A percentile compares a stretch with the other conserved stretches of the same genome.
These are phyloP conservation scores for Aurelia aurita DNA, from an alignment of 30 jellyfish, hydroid and myxozoan genomes.

Conservation along the genomic window DNA sequence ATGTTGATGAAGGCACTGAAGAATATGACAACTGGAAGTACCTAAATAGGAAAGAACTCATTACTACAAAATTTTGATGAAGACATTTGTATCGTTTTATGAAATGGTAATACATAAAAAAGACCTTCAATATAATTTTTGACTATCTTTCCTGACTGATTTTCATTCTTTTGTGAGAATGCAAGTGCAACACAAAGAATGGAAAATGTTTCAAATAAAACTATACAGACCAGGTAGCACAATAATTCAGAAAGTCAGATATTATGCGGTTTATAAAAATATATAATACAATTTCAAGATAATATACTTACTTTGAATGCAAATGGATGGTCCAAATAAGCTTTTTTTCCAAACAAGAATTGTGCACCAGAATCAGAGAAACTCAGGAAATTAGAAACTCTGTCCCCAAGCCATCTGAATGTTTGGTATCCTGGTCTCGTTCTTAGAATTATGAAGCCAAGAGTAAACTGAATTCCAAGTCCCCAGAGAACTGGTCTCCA, in stretches of 20 bases:
- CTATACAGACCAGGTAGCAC: too few species aligned
- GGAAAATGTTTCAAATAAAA: too few species aligned
- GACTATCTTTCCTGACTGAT: too few species aligned
- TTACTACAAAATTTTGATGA: too few species aligned
- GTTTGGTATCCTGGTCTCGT: constrained; percentile 73
- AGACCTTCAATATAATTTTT: too few species aligned
- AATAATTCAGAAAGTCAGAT: too few species aligned
- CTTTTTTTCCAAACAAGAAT: constrained; percentile 62
- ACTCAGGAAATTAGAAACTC: constrained; percentile 67
- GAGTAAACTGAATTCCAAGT: constrained; percentile 64
- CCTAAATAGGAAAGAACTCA: constrained; percentile 22
- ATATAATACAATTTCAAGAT: neutral
- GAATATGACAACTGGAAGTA: constrained; percentile 84
- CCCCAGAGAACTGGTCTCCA: constrained; percentile 94
- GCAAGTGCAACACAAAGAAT: too few species aligned
- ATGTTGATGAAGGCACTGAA: constrained; percentile 77
- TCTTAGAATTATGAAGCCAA: constrained; percentile 73
- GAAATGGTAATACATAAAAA: too few species aligned
- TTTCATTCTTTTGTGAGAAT: too few species aligned
- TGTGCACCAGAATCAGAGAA: constrained; percentile 85
- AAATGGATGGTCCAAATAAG: constrained; percentile 59
- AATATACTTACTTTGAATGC: constrained; percentile 72
- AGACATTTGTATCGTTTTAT: too few species aligned
- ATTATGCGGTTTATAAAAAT: too few species aligned
- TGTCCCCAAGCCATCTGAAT: constrained; percentile 82